phyloP scores from a whole-genome alignment of 2,113 vertebrate genomes.

The Corythaeola cristata region DNA sequence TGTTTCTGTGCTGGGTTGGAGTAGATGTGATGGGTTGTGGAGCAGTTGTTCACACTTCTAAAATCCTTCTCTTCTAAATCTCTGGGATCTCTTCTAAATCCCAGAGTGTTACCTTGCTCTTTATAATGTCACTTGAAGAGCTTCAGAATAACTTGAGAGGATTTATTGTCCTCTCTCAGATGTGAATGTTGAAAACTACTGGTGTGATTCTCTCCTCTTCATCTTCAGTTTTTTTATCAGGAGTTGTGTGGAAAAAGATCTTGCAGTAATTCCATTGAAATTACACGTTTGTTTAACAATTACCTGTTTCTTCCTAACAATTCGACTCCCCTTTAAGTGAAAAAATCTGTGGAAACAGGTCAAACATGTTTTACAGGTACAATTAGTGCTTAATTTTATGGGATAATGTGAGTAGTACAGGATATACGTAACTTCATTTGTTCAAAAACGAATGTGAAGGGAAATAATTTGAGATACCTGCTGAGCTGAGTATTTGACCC shows the following conservation, averaged over 20 bases:
- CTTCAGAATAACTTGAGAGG: conserved; percentile 11
- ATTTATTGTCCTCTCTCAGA: not conserved
- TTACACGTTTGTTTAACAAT: not conserved
- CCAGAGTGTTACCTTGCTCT: not conserved
- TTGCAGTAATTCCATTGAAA: not conserved
- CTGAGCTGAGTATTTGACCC: not conserved
- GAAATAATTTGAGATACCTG: not conserved
- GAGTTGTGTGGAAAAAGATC: not conserved
- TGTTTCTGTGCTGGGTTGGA: not conserved
- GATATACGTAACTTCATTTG: not conserved
- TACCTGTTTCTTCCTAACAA: not conserved
- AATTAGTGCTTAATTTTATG: not conserved
- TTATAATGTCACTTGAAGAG: conserved; percentile 8
- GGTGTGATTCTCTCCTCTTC: not conserved
- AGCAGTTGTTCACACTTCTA: not conserved
- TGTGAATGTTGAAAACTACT: not conserved
- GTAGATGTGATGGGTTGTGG: not conserved
- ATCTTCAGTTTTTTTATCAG: not conserved
- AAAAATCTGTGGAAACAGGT: not conserved
- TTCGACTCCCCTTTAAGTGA: not conserved
- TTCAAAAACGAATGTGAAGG: not conserved
- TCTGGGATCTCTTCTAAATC: not conserved
- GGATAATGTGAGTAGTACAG: not conserved
- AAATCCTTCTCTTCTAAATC: no score
- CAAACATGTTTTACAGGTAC: not conserved